Evolutionary conservation across 2,888 invertebrate species (phyloP).

Genomic region (Sussaba pulchella): DNA sequence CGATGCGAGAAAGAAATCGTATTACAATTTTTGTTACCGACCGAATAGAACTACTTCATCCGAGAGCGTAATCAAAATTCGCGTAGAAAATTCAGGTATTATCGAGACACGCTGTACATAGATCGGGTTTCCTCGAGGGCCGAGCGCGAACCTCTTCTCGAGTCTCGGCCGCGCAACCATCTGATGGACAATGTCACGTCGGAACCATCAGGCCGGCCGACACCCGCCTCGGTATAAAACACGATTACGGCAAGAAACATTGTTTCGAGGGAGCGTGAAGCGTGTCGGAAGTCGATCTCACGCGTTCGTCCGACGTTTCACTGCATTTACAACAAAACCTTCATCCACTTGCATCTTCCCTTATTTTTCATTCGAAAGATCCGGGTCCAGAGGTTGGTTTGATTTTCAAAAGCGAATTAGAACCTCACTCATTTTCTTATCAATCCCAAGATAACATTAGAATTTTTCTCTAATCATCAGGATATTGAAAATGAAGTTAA

Average conservation of each 20-base stretch:
- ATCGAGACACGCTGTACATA: constrained; percentile 26
- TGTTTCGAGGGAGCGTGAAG: constrained; percentile 47
- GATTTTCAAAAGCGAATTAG: neutral
- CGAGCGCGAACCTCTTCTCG: constrained; percentile 8
- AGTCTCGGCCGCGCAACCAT: constrained; percentile 10
- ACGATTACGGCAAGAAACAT: constrained; percentile 48
- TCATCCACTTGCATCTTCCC: neutral
- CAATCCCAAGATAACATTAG: too few species aligned
- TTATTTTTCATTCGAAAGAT: constrained; percentile 1
- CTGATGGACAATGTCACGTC: constrained; percentile 49
- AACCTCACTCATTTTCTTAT: neutral
- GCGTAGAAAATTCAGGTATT: constrained; percentile 21
- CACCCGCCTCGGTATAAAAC: constrained; percentile 31
- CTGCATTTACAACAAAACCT: neutral
- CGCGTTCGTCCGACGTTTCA: constrained; percentile 25
- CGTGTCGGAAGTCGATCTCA: constrained; percentile 68
- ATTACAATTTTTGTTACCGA: neutral
- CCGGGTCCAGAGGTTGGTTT: constrained; percentile 1
- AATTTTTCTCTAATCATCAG: too few species aligned
- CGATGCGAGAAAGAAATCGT: too few species aligned
- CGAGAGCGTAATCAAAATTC: neutral
- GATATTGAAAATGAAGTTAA: neutral
- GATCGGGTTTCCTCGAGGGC: constrained; percentile 25
- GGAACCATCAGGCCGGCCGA: constrained; percentile 31
- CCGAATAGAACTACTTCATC: neutral